Conservation (phyloP, 2,113 vertebrate species). For the Xiphias gladius region DNA sequence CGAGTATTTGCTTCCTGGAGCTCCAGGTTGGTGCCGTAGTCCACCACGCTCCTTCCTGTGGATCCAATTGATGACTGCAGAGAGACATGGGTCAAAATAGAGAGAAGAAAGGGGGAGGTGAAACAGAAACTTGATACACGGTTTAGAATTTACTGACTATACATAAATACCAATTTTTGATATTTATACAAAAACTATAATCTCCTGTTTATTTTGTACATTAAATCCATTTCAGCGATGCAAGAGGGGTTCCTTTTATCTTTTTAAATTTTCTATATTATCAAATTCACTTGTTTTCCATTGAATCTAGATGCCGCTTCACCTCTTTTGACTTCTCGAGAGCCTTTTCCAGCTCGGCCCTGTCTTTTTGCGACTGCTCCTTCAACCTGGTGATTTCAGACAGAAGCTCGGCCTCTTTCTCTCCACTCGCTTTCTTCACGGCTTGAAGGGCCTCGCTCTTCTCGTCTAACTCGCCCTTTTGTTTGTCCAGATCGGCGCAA, state of each 20-base stretch:
- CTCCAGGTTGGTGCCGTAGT: slow-evolving; percentile 54
- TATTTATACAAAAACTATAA: not conserved
- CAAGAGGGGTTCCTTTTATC: not conserved
- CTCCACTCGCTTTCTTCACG: slow-evolving; percentile 79
- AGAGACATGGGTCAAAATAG: not conserved
- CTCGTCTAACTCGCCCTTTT: slow-evolving; percentile 75
- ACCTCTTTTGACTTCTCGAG: slow-evolving; percentile 75
- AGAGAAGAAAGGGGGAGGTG: not conserved
- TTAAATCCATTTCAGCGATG: not conserved
- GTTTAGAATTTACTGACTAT: too few species aligned
- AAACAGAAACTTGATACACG: not conserved
- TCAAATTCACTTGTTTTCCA: not conserved
- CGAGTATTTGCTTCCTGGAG: slow-evolving; percentile 75
- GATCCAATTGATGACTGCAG: slow-evolving; percentile 74
- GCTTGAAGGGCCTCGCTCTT: slow-evolving; percentile 83
- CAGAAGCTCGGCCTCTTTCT: slow-evolving; percentile 81
- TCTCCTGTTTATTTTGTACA: not conserved
- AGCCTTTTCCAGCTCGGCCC: slow-evolving; percentile 80
- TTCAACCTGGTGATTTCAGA: slow-evolving; percentile 79
- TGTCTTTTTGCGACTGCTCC: slow-evolving; percentile 80
- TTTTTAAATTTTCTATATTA: not conserved
- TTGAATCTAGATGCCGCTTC: not conserved
- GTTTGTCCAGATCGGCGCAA: slow-evolving; percentile 73
- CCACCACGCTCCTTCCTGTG: slow-evolving; percentile 77
- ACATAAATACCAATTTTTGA: not conserved